Evolutionary conservation across 2,797 vertebrate genomes (phyloP).

Genomic region (Hydrocynus forskahlii): DNA sequence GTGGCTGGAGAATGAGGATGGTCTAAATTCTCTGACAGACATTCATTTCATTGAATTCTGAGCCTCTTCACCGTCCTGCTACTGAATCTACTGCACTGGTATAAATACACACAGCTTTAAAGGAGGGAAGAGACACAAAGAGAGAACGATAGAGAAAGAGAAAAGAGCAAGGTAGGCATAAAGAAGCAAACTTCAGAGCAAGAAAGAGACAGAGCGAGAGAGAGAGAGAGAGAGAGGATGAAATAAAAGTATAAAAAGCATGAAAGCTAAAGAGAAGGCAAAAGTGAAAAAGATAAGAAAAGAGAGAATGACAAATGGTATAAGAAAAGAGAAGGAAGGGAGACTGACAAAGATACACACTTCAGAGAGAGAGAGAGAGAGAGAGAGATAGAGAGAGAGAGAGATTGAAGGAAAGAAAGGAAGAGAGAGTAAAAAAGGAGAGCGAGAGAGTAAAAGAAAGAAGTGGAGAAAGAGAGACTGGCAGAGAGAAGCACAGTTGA

Average conservation of each 20-base stretch:
- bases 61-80: slow-evolving; percentile 41
- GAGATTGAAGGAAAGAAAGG: neutral
- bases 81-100: slow-evolving; percentile 65
- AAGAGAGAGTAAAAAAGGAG: neutral
- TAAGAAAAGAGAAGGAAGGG: slow-evolving; percentile 8
- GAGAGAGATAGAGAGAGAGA: slow-evolving; percentile 21
- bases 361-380: slow-evolving; percentile 27
- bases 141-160: neutral
- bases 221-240: slow-evolving; percentile 18
- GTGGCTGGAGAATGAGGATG: neutral
- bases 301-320: neutral
- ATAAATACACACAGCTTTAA: slow-evolving; percentile 59
- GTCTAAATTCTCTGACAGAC: slow-evolving; percentile 29
- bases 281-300: neutral
- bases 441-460: neutral
- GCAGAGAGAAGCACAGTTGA: slow-evolving; percentile 39
- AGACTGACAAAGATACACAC: too few relatives aligned
- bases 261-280: slow-evolving; percentile 34
- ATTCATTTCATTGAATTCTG: slow-evolving; percentile 25
- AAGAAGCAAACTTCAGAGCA: slow-evolving; percentile 24
- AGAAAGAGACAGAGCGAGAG: neutral
- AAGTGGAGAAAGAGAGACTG: slow-evolving; percentile 16
- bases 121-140: slow-evolving; percentile 50
- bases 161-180: slow-evolving; percentile 3
- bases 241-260: neutral